Percentiles rank a stretch among this genome's conserved stretches.
phyloP scores from a whole-genome alignment of 2,888 invertebrate genomes.

The Antheraea yamamai region DNA sequence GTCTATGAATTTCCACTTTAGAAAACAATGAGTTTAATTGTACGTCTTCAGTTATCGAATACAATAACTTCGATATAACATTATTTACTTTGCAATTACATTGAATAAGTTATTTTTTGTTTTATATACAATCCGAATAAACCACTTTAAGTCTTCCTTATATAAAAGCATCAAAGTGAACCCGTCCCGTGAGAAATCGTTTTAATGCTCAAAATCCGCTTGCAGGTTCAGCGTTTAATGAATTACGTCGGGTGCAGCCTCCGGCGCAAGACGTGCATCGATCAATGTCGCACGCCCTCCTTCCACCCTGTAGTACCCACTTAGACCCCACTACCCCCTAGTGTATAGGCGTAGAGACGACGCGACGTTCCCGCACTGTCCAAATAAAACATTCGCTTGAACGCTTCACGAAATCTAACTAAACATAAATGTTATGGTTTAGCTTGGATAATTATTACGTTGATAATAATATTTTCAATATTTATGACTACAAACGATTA shows the following conservation, averaged over 20 bases:
- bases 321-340: slow-evolving; percentile 36
- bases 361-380: slow-evolving; percentile 68
- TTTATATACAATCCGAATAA: slow-evolving; percentile 64
- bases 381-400: slow-evolving; percentile 76
- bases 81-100: slow-evolving; percentile 40
- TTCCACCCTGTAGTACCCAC: slow-evolving; percentile 38
- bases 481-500: background rate
- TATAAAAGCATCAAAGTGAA: slow-evolving; percentile 68
- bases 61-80: slow-evolving; percentile 36
- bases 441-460: background rate
- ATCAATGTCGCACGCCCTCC: slow-evolving; percentile 80
- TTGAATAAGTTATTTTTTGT: slow-evolving; percentile 57
- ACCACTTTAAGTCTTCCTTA: slow-evolving; percentile 56
- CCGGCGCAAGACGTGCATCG: slow-evolving; percentile 85
- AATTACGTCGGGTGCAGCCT: slow-evolving; percentile 82
- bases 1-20: no score
- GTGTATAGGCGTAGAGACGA: slow-evolving; percentile 66
- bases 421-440: background rate
- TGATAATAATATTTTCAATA: background rate
- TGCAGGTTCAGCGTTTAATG: slow-evolving; percentile 82
- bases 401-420: background rate
- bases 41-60: no score
- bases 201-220: slow-evolving; percentile 82
- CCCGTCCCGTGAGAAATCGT: slow-evolving; percentile 79
- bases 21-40: no score